Conservation (phyloP, 2,888 invertebrate species). For the Dolomedes plantarius region DNA sequence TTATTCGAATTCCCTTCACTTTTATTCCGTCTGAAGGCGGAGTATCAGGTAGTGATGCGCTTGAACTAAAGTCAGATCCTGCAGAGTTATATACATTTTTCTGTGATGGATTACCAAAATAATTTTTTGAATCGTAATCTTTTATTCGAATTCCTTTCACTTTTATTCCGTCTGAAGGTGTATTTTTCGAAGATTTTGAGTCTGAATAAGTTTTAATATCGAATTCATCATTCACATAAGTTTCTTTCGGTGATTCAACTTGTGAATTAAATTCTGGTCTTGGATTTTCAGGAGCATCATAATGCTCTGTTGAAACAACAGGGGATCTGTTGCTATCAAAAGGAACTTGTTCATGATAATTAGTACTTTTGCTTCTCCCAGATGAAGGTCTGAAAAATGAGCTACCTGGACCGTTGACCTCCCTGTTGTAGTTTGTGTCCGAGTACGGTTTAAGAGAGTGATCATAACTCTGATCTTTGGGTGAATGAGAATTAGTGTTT, state of each 20-base stretch:
- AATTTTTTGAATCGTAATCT: not conserved
- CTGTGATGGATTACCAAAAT: not conserved
- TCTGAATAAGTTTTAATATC: no score
- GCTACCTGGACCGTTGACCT: not conserved
- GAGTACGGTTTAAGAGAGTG: not conserved
- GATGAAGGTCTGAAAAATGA: not conserved
- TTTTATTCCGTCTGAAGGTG: not conserved
- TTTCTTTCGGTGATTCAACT: not conserved
- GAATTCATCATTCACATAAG: not conserved
- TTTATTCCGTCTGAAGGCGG: not conserved
- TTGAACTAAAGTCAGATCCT: not conserved
- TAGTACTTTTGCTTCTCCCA: not conserved
- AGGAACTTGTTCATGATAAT: not conserved
- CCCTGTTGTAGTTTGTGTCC: not conserved
- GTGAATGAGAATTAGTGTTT: not conserved
- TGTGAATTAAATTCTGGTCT: not conserved
- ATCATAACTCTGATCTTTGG: not conserved
- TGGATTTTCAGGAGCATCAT: not conserved
- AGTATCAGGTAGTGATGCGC: not conserved
- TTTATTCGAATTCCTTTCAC: not conserved
- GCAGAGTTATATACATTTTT: not conserved
- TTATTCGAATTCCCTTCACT: not conserved
- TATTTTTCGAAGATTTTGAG: no score
- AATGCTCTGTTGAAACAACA: not conserved
- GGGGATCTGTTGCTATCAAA: not conserved